Base-by-base conservation (phyloP, 2,113 vertebrate species). In the Myotis davidii region DNA sequence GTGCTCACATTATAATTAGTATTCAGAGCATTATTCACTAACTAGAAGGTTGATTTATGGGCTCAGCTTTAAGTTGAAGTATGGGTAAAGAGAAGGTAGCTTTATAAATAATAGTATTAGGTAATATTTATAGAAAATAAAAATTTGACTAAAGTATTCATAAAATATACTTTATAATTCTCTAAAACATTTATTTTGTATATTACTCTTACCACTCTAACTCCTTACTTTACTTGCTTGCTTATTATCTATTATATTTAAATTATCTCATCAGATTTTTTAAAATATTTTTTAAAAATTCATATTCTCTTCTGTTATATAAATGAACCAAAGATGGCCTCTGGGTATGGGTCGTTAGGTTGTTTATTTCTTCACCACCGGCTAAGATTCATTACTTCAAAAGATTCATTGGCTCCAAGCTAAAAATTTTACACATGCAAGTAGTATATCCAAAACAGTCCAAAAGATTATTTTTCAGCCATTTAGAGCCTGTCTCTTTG, bases 1-100 rank as follows among this genome's bases (percentile, higher is more conserved):
- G 16, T 52, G 25, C 21, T 96, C 69, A 95, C 14, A 50, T 84
- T 67, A 64, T 70, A 83, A 91, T 96, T 94, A 93, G 39, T 20
- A 54, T 59, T 86, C 64, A 87, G n/a, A 83, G 14, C 23, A 85
- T 48, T 88, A 83, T 76, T 94, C 16, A 92, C 91, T 59, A 91
- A 32, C 13, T 72, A 81, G n/a, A 18, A 76, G 29, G 4, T 20
- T n/a, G 3, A 70, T 42, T 82, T 89, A 78, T 78, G 37, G 12
- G 18, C 17, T 61, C 23, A 64, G 6, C 56, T 74, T 86, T 95
- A 8, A 95, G 34, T 45, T 72, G 54, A 88, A 74, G 29, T 69
- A 59, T 56, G 54, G 42, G 9, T 25, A 94, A 72, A 59, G 25
- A 72, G 20, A 94, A 76, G 6, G 5, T 79, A 27, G 69, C 6